These are phyloP conservation scores for Drosophila kanekoi DNA, from an alignment of 2,888 invertebrate genomes.

Conservation along the genomic window DNA sequence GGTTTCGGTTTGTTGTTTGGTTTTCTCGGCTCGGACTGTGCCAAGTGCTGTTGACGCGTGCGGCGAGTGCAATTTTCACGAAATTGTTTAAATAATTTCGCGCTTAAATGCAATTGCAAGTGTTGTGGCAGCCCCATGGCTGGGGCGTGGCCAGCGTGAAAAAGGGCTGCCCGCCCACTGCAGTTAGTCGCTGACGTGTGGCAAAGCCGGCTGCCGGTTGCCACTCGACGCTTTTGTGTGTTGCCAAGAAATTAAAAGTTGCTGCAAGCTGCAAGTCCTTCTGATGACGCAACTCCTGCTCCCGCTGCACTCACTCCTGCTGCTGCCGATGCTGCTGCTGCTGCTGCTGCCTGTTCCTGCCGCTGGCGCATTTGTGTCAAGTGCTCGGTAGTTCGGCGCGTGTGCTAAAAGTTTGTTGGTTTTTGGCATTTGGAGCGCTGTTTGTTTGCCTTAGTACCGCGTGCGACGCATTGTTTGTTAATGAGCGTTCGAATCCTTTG, in stretches of 20 bases:
- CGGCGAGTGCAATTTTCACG: slow-evolving; percentile 77
- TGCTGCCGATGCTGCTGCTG: background rate
- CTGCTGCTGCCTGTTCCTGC: slow-evolving; percentile 20
- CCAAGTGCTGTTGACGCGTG: slow-evolving; percentile 80
- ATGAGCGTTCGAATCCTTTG: slow-evolving; percentile 59
- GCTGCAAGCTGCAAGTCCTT: slow-evolving; percentile 51
- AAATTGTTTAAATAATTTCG: slow-evolving; percentile 81
- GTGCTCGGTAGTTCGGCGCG: slow-evolving; percentile 67
- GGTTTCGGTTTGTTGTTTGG: slow-evolving; percentile 54
- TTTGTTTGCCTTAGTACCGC: slow-evolving; percentile 55
- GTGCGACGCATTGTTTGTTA: slow-evolving; percentile 53
- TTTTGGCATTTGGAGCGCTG: slow-evolving; percentile 73
- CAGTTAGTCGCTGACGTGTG: slow-evolving; percentile 53
- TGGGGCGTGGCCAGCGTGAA: background rate
- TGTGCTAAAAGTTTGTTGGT: slow-evolving; percentile 76
- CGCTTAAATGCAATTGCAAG: slow-evolving; percentile 78
- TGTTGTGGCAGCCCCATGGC: slow-evolving; percentile 23
- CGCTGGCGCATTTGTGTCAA: slow-evolving; percentile 76
- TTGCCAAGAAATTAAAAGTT: slow-evolving; percentile 80
- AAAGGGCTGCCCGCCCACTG: slow-evolving; percentile 43
- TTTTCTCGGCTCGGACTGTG: slow-evolving; percentile 56
- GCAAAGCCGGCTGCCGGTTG: slow-evolving; percentile 35
- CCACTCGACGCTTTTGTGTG: slow-evolving; percentile 68
- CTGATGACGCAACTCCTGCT: slow-evolving; percentile 19
- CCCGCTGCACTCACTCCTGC: background rate